Conservation (phyloP, 2,113 vertebrate genomes). For the Emydura subglobosa region DNA sequence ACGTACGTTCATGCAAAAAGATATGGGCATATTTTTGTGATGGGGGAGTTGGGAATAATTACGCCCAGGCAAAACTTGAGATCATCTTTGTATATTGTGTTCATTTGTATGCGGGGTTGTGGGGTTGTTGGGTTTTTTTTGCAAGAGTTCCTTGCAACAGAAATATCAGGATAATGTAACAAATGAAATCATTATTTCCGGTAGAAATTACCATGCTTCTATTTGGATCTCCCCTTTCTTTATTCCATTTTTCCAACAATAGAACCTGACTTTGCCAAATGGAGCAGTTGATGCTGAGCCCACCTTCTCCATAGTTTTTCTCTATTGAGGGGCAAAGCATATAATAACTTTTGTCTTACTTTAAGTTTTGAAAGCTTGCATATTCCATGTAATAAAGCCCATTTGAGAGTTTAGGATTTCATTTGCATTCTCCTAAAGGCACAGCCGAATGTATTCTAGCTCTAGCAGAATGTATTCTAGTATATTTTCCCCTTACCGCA, state of each 20-base stretch:
- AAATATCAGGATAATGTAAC: neutral
- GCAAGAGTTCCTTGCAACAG: neutral
- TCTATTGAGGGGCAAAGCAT: slow-evolving; percentile 54
- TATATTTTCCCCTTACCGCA: neutral
- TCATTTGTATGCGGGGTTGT: neutral
- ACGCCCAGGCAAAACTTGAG: neutral
- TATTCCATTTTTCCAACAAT: neutral
- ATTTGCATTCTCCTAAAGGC: slow-evolving; percentile 62
- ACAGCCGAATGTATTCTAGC: slow-evolving; percentile 32
- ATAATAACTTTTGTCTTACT: slow-evolving; percentile 49
- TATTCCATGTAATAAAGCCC: slow-evolving; percentile 50
- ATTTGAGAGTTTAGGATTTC: slow-evolving; percentile 57
- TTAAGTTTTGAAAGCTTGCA: slow-evolving; percentile 55
- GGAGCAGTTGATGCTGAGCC: slow-evolving; percentile 24
- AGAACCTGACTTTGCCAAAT: slow-evolving; percentile 14
- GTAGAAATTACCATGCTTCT: neutral
- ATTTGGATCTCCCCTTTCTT: neutral
- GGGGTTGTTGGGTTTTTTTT: neutral
- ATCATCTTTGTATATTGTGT: neutral
- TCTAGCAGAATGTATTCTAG: too few species aligned
- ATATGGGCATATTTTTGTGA: slow-evolving; percentile 14
- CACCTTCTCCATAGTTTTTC: slow-evolving; percentile 56
- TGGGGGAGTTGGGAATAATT: slow-evolving; percentile 16
- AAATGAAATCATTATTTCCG: slow-evolving; percentile 29
- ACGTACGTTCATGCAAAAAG: slow-evolving; percentile 54